Evolutionary conservation across 2,888 invertebrate species (phyloP).

Genomic region (Acholoe squamosa): DNA sequence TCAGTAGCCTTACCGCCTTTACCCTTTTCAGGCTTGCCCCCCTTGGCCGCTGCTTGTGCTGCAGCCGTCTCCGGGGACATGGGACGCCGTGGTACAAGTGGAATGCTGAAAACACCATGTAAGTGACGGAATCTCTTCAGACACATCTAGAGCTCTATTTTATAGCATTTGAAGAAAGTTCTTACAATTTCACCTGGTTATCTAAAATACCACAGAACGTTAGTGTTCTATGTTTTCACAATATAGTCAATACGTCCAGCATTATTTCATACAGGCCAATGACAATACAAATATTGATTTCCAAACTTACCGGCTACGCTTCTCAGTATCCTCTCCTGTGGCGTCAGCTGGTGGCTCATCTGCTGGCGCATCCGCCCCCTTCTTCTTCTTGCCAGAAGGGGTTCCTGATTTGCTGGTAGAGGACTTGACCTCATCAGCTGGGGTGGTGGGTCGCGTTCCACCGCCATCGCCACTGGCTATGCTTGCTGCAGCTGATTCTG

Average conservation of each 20-base stretch:
- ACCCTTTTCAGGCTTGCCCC: constrained; percentile 69
- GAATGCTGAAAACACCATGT: constrained; percentile 75
- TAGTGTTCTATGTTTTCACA: too few relatives aligned
- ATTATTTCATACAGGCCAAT: background rate
- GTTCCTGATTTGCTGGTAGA: constrained; percentile 72
- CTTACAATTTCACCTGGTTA: too few relatives aligned
- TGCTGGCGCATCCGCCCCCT: constrained; percentile 69
- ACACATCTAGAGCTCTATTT: too few relatives aligned
- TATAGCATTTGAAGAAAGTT: too few relatives aligned
- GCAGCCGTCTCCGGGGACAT: constrained; percentile 78
- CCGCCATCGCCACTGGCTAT: constrained; percentile 69
- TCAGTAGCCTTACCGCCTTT: constrained; percentile 72
- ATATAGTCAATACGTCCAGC: too few relatives aligned
- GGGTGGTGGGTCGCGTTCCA: constrained; percentile 70
- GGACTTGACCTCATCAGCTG: constrained; percentile 70
- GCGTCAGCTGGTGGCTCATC: constrained; percentile 27
- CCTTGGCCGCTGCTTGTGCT: constrained; percentile 73
- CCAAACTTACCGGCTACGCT: background rate
- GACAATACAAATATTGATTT: background rate
- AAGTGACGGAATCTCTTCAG: too few relatives aligned
- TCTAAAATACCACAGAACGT: too few relatives aligned
- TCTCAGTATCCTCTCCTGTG: background rate
- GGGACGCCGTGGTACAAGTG: constrained; percentile 80
- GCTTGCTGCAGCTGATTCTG: constrained; percentile 25
- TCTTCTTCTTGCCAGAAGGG: constrained; percentile 76